Evolutionary conservation across 2,113 vertebrate species (phyloP), one percentile per base, ranked within the genome.

Genomic region (Forbesichthys papilliferus): DNA sequence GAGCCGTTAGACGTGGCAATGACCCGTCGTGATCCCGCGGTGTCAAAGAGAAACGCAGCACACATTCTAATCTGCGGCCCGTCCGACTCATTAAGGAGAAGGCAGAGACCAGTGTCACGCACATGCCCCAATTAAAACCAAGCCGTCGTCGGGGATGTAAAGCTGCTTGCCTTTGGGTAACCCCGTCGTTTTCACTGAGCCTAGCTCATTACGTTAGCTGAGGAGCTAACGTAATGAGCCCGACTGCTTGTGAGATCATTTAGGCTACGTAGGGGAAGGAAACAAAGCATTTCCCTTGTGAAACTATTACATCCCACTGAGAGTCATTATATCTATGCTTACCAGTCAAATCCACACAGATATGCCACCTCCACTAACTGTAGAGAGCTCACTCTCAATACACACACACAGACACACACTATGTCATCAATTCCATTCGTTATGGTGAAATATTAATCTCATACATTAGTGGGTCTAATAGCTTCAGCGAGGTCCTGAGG

Each of bases 381-480:
- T 9, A 52, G 75, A 48, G 77, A 83, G 42, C 58, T 1, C 3
- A 8, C 27, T 18, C 11, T 72, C 74, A 69, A 57, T 20, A 61
- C 34, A 36, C 20, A 55, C 42, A 73, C 68, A 18, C 68, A 51
- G 9, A 59, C 53, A 61, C 60, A 61, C 60, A 46, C 48, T 63
- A 66, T 46, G 61, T 63, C 66, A 73, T 78, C 27, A 61, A 81
- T 73, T 78, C 67, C 34, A 33, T 77, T 56, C 56, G 64, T 56
- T 52, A 14, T 52, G 51, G 77, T 84, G 48, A 85, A 86, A 76
- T 80, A 71, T 83, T 79, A 47, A 80, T 86, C 68, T 78, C 64
- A 61, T 82, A 80, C 77, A 86, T 82, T 82, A 87, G 86, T 79
- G 62, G 68, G 67, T 53, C 75, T 79, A 79, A 89, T 85, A 73